Evolutionary conservation across 2,113 vertebrate genomes (phyloP).

Genomic region (Esox niger): DNA sequence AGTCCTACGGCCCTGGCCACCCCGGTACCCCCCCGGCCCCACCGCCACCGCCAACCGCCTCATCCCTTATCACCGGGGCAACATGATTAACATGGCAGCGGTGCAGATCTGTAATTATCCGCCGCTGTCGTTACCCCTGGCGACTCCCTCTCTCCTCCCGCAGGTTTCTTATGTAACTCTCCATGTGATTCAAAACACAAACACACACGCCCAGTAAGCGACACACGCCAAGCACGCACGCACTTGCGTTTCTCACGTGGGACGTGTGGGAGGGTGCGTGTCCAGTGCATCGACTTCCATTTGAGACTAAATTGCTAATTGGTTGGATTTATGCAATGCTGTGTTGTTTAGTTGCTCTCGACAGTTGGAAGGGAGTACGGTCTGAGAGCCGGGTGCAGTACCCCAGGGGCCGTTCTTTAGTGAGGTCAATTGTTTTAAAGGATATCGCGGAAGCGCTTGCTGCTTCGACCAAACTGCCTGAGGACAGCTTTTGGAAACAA

Average conservation of each 20-base stretch:
- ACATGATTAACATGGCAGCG: slow-evolving; percentile 70
- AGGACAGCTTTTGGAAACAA: not conserved
- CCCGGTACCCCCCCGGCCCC: not conserved
- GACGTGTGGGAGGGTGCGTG: slow-evolving; percentile 4
- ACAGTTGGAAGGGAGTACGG: not conserved
- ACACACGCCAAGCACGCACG: slow-evolving; percentile 17
- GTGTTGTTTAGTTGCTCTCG: not conserved
- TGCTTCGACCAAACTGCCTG: not conserved
- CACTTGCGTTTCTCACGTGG: slow-evolving; percentile 14
- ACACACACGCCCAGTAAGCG: slow-evolving; percentile 25
- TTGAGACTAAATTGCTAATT: slow-evolving; percentile 31
- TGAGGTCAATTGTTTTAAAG: not conserved
- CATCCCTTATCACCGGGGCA: slow-evolving; percentile 68
- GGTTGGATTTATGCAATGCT: slow-evolving; percentile 16
- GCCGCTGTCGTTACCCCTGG: slow-evolving; percentile 65
- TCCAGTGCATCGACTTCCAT: slow-evolving; percentile 27
- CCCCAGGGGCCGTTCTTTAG: not conserved
- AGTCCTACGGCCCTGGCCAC: slow-evolving; percentile 7
- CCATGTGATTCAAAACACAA: slow-evolving; percentile 62
- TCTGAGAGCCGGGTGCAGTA: not conserved
- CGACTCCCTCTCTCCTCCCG: slow-evolving; percentile 44
- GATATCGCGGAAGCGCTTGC: not conserved
- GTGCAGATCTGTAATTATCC: slow-evolving; percentile 73
- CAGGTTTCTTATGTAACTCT: slow-evolving; percentile 56
- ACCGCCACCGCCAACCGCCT: too few species aligned